A percentile compares a stretch with the other conserved stretches of the same genome.
These are phyloP conservation scores for Caenorhabditis drosophilae DNA, from an alignment of 2,888 invertebrate species.

Conservation along the genomic window DNA sequence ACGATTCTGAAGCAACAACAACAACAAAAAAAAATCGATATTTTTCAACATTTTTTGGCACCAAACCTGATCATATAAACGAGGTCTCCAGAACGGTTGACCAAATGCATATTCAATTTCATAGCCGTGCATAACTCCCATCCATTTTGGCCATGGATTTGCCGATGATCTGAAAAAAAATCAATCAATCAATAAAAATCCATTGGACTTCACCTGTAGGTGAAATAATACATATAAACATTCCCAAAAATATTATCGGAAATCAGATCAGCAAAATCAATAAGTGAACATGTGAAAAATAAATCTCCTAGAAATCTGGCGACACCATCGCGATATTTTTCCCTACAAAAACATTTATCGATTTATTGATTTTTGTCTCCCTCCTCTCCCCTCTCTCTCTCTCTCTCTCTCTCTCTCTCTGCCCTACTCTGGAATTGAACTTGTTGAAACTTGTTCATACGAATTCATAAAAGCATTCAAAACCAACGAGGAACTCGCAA, in stretches of 20 bases:
- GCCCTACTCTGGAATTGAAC: constrained; percentile 23
- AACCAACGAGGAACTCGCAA: constrained; percentile 62
- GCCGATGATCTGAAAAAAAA: constrained; percentile 71
- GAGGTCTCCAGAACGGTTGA: constrained; percentile 86
- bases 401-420: constrained; percentile 8
- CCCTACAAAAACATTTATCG: constrained; percentile 14
- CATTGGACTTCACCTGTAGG: constrained; percentile 55
- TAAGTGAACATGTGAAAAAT: constrained; percentile 88
- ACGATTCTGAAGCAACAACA: too few species aligned
- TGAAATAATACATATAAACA: constrained; percentile 69
- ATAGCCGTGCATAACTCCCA: constrained; percentile 98
- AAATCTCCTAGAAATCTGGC: constrained; percentile 83
- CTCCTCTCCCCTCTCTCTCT: too few species aligned
- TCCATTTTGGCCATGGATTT: constrained; percentile 96
- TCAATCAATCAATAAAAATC: neutral
- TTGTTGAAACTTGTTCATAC: constrained; percentile 58
- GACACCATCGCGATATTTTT: constrained; percentile 60
- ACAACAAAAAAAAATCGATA: too few species aligned
- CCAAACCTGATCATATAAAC: constrained; percentile 78
- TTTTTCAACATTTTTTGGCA: too few species aligned
- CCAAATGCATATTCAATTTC: constrained; percentile 98
- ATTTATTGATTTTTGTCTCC: constrained; percentile 1
- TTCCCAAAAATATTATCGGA: constrained; percentile 61
- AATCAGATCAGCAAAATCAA: constrained; percentile 65
- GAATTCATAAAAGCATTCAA: constrained; percentile 65